Base-by-base conservation (phyloP, 2,797 vertebrate species). In the Myripristis jacobus region DNA sequence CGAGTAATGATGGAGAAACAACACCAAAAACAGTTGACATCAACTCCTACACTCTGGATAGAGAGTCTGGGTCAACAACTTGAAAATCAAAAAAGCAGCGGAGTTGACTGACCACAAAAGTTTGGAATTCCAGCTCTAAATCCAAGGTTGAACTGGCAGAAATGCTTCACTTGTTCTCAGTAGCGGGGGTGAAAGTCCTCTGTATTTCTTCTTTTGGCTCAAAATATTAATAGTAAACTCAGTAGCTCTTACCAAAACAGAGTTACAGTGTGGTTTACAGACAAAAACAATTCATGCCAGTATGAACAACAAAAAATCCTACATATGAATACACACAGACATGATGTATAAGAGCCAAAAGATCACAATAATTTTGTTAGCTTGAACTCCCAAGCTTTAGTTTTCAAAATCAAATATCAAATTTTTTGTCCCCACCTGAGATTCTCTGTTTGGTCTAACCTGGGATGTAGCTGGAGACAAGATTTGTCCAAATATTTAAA, bases 121-220 rank as follows among this genome's bases (percentile, higher is more conserved):
- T 60, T 63, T 6, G 6, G 52, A 73, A 56, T 46, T 62, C 9
- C 36, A 60, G 16, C 48, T 70, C 60, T 36, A 78, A 80, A 79
- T 74, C 46, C 15, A 80, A 63, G 18, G 25, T 74, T 55, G 62
- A 56, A 72, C 36, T 38, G 3, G 3, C 64, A 73, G 43, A 82
- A 50, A 62, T 38, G 3, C 1, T 29, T 60, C 16, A 71, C 34
- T 77, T 66, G 48, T 86, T 83, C 75, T 57, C 68, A 81, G 44
- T 71, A 67, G 57, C 5, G 19, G 16, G 0, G 18, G 21, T 50
- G 25, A 75, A 73, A 53, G 27, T 52, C 27, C 34, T 47, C 1
- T 47, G 24, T 50, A 59, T 67, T 54, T 67, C 53, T 54, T 60
- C 69, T 73, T 43, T 73, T 1, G 1, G 38, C 56, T 63, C 13